Evolutionary conservation across 2,797 vertebrate genomes (phyloP).

Genomic region (Morus bassanus): DNA sequence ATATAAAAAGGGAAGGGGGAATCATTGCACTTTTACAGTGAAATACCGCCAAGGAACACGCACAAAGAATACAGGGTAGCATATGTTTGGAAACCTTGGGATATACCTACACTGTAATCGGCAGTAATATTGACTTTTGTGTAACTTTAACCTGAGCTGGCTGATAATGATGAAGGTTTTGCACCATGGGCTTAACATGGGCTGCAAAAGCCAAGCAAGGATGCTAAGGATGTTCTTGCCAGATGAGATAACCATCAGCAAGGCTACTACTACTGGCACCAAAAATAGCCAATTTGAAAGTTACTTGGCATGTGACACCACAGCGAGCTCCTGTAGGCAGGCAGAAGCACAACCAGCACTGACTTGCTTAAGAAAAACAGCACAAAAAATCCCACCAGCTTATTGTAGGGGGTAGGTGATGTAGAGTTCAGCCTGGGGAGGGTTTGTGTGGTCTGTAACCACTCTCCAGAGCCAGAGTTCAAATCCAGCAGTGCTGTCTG

Average conservation of each 20-base stretch:
- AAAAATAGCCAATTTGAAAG: background rate
- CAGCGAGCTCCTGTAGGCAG: background rate
- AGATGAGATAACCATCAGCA: background rate
- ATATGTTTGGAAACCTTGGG: background rate
- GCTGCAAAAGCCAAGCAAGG: background rate
- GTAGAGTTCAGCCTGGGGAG: background rate
- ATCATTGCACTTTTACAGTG: background rate
- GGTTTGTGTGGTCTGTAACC: background rate
- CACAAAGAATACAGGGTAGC: background rate
- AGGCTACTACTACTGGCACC: background rate
- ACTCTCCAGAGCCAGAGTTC: background rate
- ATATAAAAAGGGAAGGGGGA: background rate
- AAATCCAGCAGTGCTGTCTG: background rate
- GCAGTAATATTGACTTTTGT: background rate
- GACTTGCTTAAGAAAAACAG: background rate
- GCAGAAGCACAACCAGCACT: background rate
- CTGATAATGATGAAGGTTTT: background rate
- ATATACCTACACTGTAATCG: background rate
- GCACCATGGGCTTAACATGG: background rate
- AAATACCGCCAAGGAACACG: background rate
- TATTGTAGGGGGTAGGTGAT: background rate
- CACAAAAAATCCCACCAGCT: rapidly evolving
- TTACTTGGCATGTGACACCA: background rate
- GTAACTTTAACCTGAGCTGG: background rate
- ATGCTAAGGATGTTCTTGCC: background rate